Evolutionary conservation across 2,888 invertebrate species (phyloP).

Genomic region (Metellina segmentata): DNA sequence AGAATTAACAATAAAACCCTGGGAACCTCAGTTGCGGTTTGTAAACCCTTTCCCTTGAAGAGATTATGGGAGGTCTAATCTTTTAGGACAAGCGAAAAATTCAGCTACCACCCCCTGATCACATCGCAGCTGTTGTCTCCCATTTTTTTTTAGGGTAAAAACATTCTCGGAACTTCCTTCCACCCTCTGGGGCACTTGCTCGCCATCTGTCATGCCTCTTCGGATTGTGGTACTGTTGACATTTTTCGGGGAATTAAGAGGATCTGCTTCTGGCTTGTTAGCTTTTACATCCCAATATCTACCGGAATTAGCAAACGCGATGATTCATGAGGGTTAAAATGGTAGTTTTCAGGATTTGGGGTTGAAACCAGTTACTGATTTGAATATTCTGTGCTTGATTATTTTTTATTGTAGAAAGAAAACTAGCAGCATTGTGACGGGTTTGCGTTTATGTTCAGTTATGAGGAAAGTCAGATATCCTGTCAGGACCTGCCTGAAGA

Average conservation of each 20-base stretch:
- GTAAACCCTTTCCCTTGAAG: conserved; percentile 5
- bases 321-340: background rate
- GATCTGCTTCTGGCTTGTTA: background rate
- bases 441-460: too few relatives aligned
- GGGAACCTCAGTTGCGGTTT: too few relatives aligned
- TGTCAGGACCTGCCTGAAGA: too few relatives aligned
- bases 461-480: too few relatives aligned
- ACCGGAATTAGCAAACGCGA: background rate
- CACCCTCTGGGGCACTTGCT: conserved; percentile 42
- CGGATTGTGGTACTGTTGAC: conserved; percentile 30
- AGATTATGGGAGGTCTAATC: conserved; percentile 46
- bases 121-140: conserved; percentile 58
- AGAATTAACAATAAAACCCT: too few relatives aligned
- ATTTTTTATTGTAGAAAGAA: too few relatives aligned
- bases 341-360: background rate
- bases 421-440: too few relatives aligned
- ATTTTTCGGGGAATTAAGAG: conserved; percentile 24
- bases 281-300: background rate
- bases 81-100: conserved; percentile 61
- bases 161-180: background rate
- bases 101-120: conserved; percentile 48
- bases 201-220: conserved; percentile 61
- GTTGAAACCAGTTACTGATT: background rate
- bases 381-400: too few relatives aligned
- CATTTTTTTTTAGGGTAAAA: conserved; percentile 38